Base-by-base conservation (phyloP, 2,113 vertebrate genomes). In the Tympanuchus pallidicinctus region DNA sequence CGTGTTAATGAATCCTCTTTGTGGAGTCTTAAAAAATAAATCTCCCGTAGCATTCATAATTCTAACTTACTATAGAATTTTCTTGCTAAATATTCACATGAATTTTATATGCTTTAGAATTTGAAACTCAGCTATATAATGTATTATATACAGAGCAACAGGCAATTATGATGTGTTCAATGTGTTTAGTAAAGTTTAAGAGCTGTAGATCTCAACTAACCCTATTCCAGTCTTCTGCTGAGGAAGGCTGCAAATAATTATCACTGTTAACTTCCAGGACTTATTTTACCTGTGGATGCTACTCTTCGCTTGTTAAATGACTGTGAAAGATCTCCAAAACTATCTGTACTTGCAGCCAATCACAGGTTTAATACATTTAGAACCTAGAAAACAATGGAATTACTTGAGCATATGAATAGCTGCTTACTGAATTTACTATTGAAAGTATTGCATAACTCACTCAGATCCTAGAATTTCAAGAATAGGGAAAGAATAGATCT, bases 341-440 rank as follows among this genome's bases (percentile, higher is more conserved):
- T 67, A 7, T 48, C 45, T 79, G 11, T 10, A 61, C 19, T 73
- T 88, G 63, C 0, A 1, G 36, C 52, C 38, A 80, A 47, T 38
- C 69, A 38, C 24, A 86, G 45, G 40, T 89, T 86, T 54, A 82
- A 91, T 52, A 60, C 0, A 0, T 40, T 88, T 59, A 78, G 69
- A 76, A 81, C 11, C 25, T 43, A 32, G 56, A 65, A 89, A 91
- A 88, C 82, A 92, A 79, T 76, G 36, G 48, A 79, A 66, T 91
- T 79, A 72, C n/a, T 82, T 91, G 48, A 89, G 43, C 79, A 69
- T 83, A 85, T 81, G 88, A 95, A 91, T 90, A 94, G 69, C 67
- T 88, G 85, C 76, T 45, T 78, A 78, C 78, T 57, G 57, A 86
- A 80, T 77, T 40, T 86, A 63, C 17, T 57, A 88, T 78, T 78